phyloP scores from a whole-genome alignment of 1,140 invertebrate genomes.

The Panulirus ornatus region DNA sequence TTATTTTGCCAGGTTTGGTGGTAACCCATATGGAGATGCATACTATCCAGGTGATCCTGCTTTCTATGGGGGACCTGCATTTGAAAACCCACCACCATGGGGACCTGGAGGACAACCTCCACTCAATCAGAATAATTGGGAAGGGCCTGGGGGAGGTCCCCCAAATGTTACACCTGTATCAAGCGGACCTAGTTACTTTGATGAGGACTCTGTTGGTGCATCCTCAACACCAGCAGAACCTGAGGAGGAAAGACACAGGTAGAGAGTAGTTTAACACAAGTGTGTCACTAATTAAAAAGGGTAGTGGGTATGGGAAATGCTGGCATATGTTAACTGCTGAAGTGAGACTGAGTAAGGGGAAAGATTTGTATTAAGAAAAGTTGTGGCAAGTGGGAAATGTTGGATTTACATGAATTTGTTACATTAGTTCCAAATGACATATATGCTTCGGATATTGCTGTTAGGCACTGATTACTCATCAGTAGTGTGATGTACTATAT shows the following conservation, averaged over 20 bases:
- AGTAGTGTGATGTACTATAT: no score
- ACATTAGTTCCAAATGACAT: no score
- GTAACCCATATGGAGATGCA: constrained; percentile 57
- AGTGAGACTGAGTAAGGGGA: no score
- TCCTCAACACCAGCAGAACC: constrained; percentile 39
- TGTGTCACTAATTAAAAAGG: no score
- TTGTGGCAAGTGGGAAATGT: no score
- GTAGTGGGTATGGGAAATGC: no score
- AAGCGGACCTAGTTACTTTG: constrained; percentile 41
- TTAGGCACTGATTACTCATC: no score
- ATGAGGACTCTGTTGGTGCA: constrained; percentile 49
- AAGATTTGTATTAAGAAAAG: no score
- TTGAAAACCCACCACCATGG: constrained; percentile 43
- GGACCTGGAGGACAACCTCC: constrained; percentile 4
- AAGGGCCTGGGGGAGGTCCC: constrained; percentile 19
- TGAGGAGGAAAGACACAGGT: constrained; percentile 62
- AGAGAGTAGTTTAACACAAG: no score
- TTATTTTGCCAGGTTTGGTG: constrained; percentile 44
- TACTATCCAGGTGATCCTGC: constrained; percentile 26
- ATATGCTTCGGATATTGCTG: no score
- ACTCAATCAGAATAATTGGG: constrained; percentile 44
- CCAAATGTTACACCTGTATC: constrained; percentile 50
- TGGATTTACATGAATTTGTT: no score
- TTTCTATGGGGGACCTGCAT: constrained; percentile 22
- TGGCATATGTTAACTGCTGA: no score